A percentile compares a stretch with the other conserved stretches of the same genome.
phyloP scores from a whole-genome alignment of 2,888 invertebrate genomes.

The Plagodis pulveraria region DNA sequence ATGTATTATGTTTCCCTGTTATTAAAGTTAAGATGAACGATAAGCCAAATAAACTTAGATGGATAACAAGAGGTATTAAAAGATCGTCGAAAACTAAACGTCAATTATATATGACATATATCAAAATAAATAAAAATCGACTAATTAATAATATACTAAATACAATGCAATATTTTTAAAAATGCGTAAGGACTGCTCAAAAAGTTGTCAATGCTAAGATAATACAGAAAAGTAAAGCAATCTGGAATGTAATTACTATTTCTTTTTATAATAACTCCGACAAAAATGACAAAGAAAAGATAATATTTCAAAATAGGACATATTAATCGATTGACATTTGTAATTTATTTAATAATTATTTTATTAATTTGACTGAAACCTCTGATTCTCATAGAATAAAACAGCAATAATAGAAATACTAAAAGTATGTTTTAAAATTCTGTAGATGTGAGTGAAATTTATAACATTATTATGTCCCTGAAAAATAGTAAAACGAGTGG shows the following conservation, averaged over 20 bases:
- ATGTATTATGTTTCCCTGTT: slow-evolving; percentile 5
- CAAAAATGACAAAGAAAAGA: not conserved
- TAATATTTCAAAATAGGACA: not conserved
- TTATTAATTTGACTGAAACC: no score
- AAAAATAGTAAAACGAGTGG: not conserved
- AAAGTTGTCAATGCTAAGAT: not conserved
- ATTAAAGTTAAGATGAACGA: slow-evolving; percentile 9
- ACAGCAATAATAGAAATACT: no score
- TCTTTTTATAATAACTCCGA: not conserved
- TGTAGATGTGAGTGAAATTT: not conserved
- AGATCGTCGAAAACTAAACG: slow-evolving; percentile 3
- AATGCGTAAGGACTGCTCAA: not conserved
- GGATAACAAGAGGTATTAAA: slow-evolving; percentile 3
- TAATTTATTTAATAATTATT: not conserved
- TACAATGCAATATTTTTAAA: not conserved
- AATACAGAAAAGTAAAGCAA: not conserved
- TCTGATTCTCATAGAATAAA: no score
- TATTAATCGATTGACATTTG: not conserved
- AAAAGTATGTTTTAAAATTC: no score
- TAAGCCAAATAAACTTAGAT: slow-evolving; percentile 5
- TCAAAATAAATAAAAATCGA: not conserved
- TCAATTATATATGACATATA: not conserved
- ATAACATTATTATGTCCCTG: not conserved
- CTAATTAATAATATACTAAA: not conserved
- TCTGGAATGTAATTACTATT: not conserved